Evolutionary conservation across 2,113 vertebrate species (phyloP), one percentile per base, ranked within the genome.

Genomic region (Limnothrissa miodon): DNA sequence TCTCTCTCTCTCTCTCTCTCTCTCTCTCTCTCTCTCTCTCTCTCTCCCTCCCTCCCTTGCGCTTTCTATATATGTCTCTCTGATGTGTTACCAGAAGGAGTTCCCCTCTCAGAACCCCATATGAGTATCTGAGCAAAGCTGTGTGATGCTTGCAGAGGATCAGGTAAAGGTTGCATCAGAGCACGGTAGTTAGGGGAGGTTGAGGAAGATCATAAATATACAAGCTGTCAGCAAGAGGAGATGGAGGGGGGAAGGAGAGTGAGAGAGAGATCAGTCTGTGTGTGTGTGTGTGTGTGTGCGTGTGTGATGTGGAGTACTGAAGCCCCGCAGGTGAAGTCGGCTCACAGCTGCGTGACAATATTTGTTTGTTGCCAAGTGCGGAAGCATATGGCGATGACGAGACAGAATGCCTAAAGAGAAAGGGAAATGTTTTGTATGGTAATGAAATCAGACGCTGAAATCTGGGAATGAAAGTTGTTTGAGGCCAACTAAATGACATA

Each of bases 101-200:
- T 33, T 74, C 66, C 66, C 33, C 66, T 70, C 62, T 70, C 62
- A 25, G 6, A 13, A 8, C 62, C 29, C 62, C 25, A n/a, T n/a
- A n/a, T n/a, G n/a, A n/a, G n/a, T n/a, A 36, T 33, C 66, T 74
- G 66, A 36, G 66, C 11, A 33, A 13, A 0, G 29, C 25, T 74
- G 10, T 74, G 25, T 74, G 66, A 33, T 17, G 33, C 66, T 74
- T 74, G 66, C 66, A 33, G 25, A 17, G 66, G 4, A 74, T 74
- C 29, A 74, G 66, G 25, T 74, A 33, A 74, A 74, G 66, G 66
- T 74, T 74, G 66, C 66, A 74, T 74, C 66, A 74, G 66, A 74
- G 66, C 66, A 29, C 7, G 11, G 21, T 5, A 2, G 46, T 48
- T 48, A 48, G 46, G 46, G 46, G 46, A 56, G 51, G 51, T 19